Evolutionary conservation across 2,797 vertebrate genomes (phyloP).

Genomic region (Nyctibius grandis): DNA sequence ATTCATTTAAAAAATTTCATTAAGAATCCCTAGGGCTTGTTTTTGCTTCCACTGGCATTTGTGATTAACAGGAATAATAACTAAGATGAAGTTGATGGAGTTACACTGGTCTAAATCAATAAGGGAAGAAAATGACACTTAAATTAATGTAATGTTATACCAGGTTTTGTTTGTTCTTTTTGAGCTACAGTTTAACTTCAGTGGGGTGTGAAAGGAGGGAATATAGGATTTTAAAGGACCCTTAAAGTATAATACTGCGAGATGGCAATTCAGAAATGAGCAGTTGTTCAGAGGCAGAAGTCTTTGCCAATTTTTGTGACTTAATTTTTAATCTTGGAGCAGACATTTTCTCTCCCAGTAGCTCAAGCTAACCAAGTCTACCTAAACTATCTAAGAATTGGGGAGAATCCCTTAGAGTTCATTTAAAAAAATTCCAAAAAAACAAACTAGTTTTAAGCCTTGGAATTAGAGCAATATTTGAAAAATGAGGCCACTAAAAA

Average conservation of each 20-base stretch:
- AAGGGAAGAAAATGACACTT: neutral
- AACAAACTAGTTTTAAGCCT: neutral
- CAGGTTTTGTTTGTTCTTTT: neutral
- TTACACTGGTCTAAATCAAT: neutral
- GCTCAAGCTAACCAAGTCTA: neutral
- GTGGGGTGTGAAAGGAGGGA: neutral
- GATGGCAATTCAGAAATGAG: neutral
- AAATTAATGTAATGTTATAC: neutral
- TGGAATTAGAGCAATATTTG: neutral
- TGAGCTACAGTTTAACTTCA: neutral
- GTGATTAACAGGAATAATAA: neutral
- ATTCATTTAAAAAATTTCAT: neutral
- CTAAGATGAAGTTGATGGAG: neutral
- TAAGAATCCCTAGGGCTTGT: neutral
- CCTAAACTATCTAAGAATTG: neutral
- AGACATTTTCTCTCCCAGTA: neutral
- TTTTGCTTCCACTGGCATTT: neutral
- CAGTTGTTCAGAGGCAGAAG: neutral
- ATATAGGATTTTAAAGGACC: neutral
- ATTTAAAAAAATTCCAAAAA: neutral
- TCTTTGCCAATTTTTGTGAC: neutral
- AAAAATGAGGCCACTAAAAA: neutral
- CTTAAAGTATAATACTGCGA: neutral
- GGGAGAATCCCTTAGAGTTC: neutral
- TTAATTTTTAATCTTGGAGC: neutral